phyloP scores from a whole-genome alignment of 1,140 invertebrate species.

The Trypoxylus dichotomus region DNA sequence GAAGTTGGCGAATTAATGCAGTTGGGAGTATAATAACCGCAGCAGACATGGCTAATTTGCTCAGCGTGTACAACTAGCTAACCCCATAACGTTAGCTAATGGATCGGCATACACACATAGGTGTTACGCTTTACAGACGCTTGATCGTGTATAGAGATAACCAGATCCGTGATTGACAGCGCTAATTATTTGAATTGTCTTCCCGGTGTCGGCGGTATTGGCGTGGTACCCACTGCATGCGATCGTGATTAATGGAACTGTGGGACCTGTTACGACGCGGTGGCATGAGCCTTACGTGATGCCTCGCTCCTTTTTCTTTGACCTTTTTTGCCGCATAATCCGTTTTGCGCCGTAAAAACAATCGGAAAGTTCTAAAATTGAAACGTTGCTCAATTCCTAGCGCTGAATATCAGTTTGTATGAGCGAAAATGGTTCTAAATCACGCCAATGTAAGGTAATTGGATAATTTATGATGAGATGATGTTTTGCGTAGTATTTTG shows the following conservation, averaged over 20 bases:
- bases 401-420: background rate
- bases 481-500: background rate
- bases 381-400: background rate
- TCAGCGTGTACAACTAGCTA: background rate
- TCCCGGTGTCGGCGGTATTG: slow-evolving; percentile 4
- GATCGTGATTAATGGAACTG: background rate
- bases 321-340: background rate
- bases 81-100: background rate
- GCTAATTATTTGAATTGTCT: slow-evolving; percentile 7
- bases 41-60: background rate
- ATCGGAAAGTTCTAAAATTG: background rate
- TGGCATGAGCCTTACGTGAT: background rate
- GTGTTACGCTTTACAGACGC: background rate
- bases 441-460: slow-evolving; percentile 6
- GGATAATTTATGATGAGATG: background rate
- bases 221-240: background rate
- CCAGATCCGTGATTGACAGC: background rate
- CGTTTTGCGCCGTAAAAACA: too few species aligned
- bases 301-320: background rate
- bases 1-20: background rate
- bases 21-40: background rate
- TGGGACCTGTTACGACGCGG: background rate
- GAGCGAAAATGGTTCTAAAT: background rate
- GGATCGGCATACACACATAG: background rate
- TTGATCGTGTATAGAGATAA: background rate